Percentiles rank a stretch among this genome's conserved stretches.
phyloP scores from a whole-genome alignment of 2,797 vertebrate species.

The Petrocephalus sullivani region DNA sequence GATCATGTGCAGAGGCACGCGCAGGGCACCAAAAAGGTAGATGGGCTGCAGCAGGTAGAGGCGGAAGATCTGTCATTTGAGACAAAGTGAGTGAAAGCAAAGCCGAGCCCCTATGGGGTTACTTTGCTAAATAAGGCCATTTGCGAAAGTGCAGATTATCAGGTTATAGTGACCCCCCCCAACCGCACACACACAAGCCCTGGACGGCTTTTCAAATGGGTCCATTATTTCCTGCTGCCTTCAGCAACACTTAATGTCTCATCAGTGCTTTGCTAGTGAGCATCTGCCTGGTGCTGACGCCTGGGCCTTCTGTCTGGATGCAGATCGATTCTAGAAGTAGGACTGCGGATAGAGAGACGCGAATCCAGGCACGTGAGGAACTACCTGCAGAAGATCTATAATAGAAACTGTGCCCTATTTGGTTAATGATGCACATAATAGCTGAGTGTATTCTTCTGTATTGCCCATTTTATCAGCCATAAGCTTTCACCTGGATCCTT shows the following conservation, averaged over 20 bases:
- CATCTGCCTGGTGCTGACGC: not conserved
- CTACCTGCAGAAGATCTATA: not conserved
- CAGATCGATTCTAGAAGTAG: not conserved
- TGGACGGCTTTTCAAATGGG: not conserved
- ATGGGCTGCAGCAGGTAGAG: not conserved
- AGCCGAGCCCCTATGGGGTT: not conserved
- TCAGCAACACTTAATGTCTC: not conserved
- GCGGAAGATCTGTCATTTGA: not conserved
- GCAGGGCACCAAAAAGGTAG: not conserved
- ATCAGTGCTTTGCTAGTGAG: not conserved
- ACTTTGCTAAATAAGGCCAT: constrained; percentile 9
- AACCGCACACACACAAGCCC: not conserved
- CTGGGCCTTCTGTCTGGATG: not conserved
- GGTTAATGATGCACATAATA: not conserved
- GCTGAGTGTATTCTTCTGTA: not conserved
- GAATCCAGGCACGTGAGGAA: not conserved
- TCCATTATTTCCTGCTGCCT: not conserved
- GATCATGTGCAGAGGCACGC: not conserved
- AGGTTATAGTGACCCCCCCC: not conserved
- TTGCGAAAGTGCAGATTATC: constrained; percentile 8
- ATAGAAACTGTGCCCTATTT: not conserved
- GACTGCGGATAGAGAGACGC: not conserved
- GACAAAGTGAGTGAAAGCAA: not conserved
- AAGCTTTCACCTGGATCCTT: not conserved
- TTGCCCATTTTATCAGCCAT: not conserved